These are phyloP conservation scores for Myotis lucifugus DNA, from an alignment of 2,113 vertebrate genomes.

Conservation along the genomic window DNA sequence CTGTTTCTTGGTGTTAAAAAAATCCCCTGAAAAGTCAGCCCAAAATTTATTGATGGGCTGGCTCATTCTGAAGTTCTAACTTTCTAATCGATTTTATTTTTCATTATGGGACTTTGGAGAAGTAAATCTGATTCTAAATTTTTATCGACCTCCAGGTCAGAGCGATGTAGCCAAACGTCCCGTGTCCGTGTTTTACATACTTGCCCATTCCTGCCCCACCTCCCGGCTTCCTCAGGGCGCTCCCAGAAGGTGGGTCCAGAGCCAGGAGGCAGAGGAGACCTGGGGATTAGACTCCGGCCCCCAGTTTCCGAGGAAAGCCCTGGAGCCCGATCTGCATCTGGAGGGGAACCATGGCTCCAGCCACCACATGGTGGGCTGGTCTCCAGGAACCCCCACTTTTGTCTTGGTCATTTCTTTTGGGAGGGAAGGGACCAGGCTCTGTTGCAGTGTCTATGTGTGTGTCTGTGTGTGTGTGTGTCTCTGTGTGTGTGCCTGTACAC, in stretches of 20 bases:
- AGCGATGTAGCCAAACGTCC: slow-evolving; percentile 45
- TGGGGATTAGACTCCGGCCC: background rate
- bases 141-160: slow-evolving; percentile 74
- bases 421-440: background rate
- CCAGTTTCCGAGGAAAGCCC: background rate
- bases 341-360: background rate
- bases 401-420: background rate
- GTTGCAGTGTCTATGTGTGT: rapidly evolving
- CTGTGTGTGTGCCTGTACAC: rapidly evolving
- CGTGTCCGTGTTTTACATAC: background rate
- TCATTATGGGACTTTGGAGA: slow-evolving; percentile 82
- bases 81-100: slow-evolving; percentile 85
- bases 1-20: slow-evolving; percentile 78
- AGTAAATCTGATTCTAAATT: slow-evolving; percentile 82
- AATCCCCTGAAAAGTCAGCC: slow-evolving; percentile 73
- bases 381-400: background rate
- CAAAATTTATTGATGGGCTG: slow-evolving; percentile 79
- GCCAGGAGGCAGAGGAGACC: background rate
- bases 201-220: background rate
- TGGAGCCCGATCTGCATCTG: background rate
- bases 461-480: background rate
- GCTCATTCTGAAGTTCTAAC: slow-evolving; percentile 81
- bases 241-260: background rate
- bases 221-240: rapidly evolving
- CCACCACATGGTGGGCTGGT: background rate